phyloP scores from a whole-genome alignment of 2,888 invertebrate species.

The Cheilosia vulpina region DNA sequence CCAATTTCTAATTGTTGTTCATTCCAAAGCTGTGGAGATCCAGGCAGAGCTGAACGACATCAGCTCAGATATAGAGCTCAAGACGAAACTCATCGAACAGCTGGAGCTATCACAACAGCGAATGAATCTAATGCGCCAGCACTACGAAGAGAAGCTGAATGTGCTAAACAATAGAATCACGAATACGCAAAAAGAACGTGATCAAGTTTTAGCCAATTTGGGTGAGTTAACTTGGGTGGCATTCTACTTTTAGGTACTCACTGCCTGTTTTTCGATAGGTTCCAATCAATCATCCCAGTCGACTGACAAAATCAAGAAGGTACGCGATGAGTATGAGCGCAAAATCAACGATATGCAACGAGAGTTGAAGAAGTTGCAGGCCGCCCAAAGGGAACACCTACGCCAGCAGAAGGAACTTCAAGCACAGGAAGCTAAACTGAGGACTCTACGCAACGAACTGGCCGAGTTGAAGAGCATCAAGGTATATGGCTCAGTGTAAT shows the following conservation, averaged over 20 bases:
- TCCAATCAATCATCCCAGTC: slow-evolving; percentile 76
- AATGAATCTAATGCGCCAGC: slow-evolving; percentile 92
- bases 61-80: slow-evolving; percentile 96
- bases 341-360: slow-evolving; percentile 93
- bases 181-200: slow-evolving; percentile 95
- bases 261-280: slow-evolving; percentile 44
- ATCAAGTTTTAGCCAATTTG: slow-evolving; percentile 90
- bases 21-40: slow-evolving; percentile 84
- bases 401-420: slow-evolving; percentile 91
- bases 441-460: slow-evolving; percentile 89
- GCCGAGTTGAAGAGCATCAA: slow-evolving; percentile 93
- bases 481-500: slow-evolving; percentile 84
- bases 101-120: slow-evolving; percentile 94
- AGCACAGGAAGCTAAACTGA: slow-evolving; percentile 90
- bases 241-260: not conserved
- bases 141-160: slow-evolving; percentile 96
- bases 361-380: slow-evolving; percentile 92
- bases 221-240: slow-evolving; percentile 71
- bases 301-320: slow-evolving; percentile 89
- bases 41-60: slow-evolving; percentile 94
- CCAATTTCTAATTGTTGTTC: not conserved
- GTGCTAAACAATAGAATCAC: slow-evolving; percentile 93
- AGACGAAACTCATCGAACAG: slow-evolving; percentile 96
- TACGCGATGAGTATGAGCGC: slow-evolving; percentile 95
- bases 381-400: slow-evolving; percentile 95